Conservation (phyloP, 2,888 invertebrate species). For the Phragmatobia fuliginosa region DNA sequence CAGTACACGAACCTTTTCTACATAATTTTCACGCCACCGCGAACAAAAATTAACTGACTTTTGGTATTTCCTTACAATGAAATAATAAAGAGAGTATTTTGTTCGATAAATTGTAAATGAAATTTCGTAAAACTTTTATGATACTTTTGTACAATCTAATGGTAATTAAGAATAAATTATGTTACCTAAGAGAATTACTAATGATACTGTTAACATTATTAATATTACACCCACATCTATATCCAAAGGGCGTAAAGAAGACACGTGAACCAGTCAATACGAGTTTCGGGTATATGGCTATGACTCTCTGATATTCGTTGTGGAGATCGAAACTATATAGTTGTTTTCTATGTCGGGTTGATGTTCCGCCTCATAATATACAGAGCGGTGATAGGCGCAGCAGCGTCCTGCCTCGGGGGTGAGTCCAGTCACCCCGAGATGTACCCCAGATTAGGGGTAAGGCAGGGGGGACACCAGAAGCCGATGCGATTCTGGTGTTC, state of each 20-base stretch:
- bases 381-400: too few relatives aligned
- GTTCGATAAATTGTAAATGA: background rate
- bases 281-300: too few relatives aligned
- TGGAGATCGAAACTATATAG: too few relatives aligned
- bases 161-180: constrained; percentile 5
- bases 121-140: background rate
- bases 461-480: too few relatives aligned
- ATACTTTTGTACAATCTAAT: background rate
- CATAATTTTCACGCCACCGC: background rate
- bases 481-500: too few relatives aligned
- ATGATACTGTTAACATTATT: background rate
- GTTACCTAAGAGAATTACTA: background rate
- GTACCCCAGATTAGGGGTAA: too few relatives aligned
- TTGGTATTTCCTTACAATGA: background rate
- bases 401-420: too few relatives aligned
- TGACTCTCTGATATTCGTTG: too few relatives aligned
- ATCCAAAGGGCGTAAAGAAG: background rate
- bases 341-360: too few relatives aligned
- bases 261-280: too few relatives aligned
- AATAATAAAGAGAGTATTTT: background rate
- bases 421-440: too few relatives aligned
- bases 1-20: background rate
- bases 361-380: too few relatives aligned
- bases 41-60: background rate
- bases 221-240: background rate